These are phyloP conservation scores for Hydrotaea cyrtoneurina DNA, from an alignment of 2,888 invertebrate species.

Conservation along the genomic window DNA sequence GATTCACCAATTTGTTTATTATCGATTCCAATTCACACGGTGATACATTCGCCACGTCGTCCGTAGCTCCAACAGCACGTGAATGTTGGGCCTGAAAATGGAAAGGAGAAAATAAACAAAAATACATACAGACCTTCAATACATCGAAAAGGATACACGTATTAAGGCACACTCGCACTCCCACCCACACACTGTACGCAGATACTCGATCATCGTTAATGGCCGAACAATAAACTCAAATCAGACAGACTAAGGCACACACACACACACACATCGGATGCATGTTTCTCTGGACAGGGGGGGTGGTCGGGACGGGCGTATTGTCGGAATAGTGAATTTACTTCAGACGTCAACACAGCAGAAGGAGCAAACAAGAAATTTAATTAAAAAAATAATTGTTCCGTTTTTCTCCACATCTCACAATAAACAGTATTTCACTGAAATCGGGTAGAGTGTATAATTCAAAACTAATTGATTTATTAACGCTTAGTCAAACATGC, in stretches of 20 bases:
- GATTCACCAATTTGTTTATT: slow-evolving; percentile 79
- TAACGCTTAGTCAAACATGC: too few relatives aligned
- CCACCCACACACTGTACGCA: not conserved
- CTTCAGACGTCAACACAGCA: not conserved
- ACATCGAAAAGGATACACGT: not conserved
- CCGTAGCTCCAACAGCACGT: slow-evolving; percentile 73
- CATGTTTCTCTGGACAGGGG: not conserved
- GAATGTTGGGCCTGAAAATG: slow-evolving; percentile 75
- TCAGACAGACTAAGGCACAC: not conserved
- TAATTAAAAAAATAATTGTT: slow-evolving; percentile 21
- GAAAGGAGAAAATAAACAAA: slow-evolving; percentile 16
- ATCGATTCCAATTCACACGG: slow-evolving; percentile 80
- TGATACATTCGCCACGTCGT: slow-evolving; percentile 77
- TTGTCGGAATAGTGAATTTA: not conserved
- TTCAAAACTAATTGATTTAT: too few relatives aligned
- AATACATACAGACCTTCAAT: not conserved
- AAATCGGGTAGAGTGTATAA: too few relatives aligned
- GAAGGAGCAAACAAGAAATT: not conserved
- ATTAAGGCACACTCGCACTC: not conserved
- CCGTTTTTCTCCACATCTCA: too few relatives aligned
- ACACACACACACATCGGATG: not conserved
- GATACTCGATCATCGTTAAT: not conserved
- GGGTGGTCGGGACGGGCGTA: not conserved
- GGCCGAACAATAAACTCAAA: slow-evolving; percentile 2
- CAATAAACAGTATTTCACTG: too few relatives aligned